A percentile compares a stretch with the other conserved stretches of the same genome.
Conservation (phyloP, 1,140 invertebrate species). For the Bombyx mandarina region DNA sequence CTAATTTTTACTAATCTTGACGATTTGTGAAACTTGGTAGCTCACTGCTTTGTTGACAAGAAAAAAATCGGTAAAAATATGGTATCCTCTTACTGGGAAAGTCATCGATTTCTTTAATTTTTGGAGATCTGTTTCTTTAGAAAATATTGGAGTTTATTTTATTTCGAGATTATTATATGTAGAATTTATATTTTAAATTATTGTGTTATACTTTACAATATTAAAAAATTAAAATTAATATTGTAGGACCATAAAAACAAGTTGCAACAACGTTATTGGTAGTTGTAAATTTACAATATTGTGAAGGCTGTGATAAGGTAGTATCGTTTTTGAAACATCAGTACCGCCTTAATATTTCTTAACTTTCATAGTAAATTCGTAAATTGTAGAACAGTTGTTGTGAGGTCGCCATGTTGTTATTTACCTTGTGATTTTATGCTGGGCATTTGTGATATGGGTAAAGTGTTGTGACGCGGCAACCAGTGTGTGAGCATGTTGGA, state of each 20-base stretch:
- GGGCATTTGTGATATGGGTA: slow-evolving; percentile 52
- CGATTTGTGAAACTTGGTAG: no score
- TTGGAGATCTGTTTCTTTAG: slow-evolving; percentile 31
- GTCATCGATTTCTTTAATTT: slow-evolving; percentile 42
- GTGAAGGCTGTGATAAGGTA: slow-evolving; percentile 27
- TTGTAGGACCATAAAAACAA: no score
- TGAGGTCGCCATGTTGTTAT: slow-evolving; percentile 65
- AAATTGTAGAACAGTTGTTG: slow-evolving; percentile 18
- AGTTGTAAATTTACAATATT: no score
- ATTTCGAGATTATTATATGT: no score
- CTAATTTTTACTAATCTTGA: slow-evolving; percentile 2
- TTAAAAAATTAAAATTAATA: no score
- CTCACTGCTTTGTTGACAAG: background rate
- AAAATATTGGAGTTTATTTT: slow-evolving; percentile 11
- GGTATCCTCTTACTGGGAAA: slow-evolving; percentile 27
- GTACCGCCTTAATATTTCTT: slow-evolving; percentile 1
- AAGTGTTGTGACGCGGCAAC: slow-evolving; percentile 39
- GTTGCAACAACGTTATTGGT: no score
- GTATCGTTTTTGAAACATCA: slow-evolving; percentile 7
- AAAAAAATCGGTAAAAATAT: slow-evolving; percentile 16
- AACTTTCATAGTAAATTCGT: slow-evolving; percentile 9
- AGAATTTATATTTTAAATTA: no score
- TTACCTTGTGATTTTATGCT: slow-evolving; percentile 46
- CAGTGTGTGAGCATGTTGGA: slow-evolving; percentile 63
- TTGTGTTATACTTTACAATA: no score